phyloP scores from a whole-genome alignment of 2,113 vertebrate genomes.

The Terrapene triunguis region DNA sequence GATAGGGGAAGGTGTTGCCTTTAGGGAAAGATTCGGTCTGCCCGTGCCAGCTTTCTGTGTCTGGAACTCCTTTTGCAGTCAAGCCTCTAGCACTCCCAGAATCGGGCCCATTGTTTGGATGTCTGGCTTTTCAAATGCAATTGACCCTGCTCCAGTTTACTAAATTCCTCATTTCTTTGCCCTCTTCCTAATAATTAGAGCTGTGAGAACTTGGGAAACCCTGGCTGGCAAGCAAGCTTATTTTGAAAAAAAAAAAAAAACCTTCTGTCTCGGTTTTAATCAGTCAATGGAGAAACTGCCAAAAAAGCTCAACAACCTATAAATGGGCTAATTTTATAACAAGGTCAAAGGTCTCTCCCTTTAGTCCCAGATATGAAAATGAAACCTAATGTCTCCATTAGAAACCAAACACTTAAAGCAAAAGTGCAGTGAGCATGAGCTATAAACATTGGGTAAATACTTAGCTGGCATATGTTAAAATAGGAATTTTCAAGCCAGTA shows the following conservation, averaged over 20 bases:
- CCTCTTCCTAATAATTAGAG: constrained; percentile 61
- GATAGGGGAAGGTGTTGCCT: background rate
- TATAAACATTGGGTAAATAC: rapidly evolving
- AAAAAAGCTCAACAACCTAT: background rate
- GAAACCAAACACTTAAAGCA: background rate
- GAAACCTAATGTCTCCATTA: background rate
- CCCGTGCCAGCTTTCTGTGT: background rate
- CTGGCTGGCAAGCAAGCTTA: background rate
- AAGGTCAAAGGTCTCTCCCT: constrained; percentile 19
- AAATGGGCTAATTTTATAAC: background rate
- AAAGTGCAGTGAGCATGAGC: background rate
- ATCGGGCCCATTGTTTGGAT: background rate
- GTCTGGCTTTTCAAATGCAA: constrained; percentile 1
- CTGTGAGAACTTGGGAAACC: constrained; percentile 1
- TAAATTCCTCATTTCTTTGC: constrained; percentile 40
- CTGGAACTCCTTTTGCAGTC: background rate
- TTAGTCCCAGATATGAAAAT: background rate
- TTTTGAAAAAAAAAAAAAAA: constrained; percentile 13
- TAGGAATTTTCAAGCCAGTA: rapidly evolving
- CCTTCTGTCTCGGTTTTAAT: constrained; percentile 38
- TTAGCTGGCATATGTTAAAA: background rate
- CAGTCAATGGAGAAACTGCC: constrained; percentile 56
- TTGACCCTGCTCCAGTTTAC: constrained; percentile 16
- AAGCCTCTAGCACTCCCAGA: rapidly evolving
- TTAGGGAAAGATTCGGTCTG: background rate